Base-by-base conservation (phyloP, 2,888 invertebrate genomes). In the Rhabditoides inermis region DNA sequence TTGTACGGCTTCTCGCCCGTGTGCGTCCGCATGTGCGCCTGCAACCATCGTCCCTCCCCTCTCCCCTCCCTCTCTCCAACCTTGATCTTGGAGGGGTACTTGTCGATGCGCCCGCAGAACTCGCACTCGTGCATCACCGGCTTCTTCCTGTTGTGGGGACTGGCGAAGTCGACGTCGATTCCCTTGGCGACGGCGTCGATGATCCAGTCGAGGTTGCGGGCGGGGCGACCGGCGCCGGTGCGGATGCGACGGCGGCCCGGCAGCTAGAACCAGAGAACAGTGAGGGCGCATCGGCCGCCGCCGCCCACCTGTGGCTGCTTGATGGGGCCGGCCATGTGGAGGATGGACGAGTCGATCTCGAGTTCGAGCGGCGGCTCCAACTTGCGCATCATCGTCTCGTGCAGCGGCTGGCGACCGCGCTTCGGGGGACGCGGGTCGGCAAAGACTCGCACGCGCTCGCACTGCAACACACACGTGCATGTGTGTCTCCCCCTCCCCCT, bases 111-210 rank as follows among this genome's bases (percentile, higher is more conserved):
- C 15, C 68, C 70, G 44, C 72, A 72, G 51, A 53, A 60, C 36
- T 61, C 53, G 49, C 72, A 72, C 20, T 53, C 60, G 48, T 64
- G 65, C 4, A 69, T 52, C 23, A 51, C 51, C 12, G 72, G 69
- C 39, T 68, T 67, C 44, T 58, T 60, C 12, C 69, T 49, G 28
- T 58, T 58, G 51, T 70, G 72, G 3, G 70, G 70, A 15, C 64
- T 64, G 7, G 67, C 58, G 12, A 51, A 25, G 30, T 62, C 60
- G 5, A 69, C 64, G 36, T 63, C 64, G 4, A 56, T 45, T 22
- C 72, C 71, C 52, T 60, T 58, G 2, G 72, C 64, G 0, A 72
- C 65, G 12, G 70, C 70, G 42, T 68, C 65, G 47, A 70, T 66
- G 42, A 69, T 65, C 70, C 70, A 70, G 39, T 70, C 70, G n/a